Conservation (phyloP, 2,113 vertebrate species). For the Leucosticte australis region DNA sequence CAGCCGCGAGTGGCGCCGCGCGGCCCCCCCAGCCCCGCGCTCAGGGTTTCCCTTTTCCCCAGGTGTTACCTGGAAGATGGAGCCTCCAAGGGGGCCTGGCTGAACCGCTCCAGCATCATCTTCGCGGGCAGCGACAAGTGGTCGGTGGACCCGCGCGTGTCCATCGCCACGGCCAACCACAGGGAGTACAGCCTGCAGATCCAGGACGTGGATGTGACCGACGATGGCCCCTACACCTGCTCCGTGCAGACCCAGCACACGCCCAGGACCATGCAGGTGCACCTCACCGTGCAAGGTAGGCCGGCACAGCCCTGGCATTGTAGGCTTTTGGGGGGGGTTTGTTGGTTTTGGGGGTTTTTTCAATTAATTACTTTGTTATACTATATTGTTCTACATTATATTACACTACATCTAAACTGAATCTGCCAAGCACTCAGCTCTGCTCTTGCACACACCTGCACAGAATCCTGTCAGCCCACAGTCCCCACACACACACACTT, state of each 20-base stretch:
- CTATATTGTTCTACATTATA: no score
- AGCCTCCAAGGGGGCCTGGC: slow-evolving; percentile 96
- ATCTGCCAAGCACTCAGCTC: no score
- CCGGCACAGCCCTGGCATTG: not conserved
- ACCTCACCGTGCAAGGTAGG: slow-evolving; percentile 90
- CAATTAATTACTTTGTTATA: no score
- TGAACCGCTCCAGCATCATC: slow-evolving; percentile 97
- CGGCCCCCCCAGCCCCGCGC: not conserved
- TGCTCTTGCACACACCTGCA: no score
- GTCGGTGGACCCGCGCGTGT: slow-evolving; percentile 95
- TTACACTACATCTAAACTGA: no score
- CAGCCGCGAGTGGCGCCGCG: accelerated
- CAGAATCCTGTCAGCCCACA: no score
- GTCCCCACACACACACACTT: no score
- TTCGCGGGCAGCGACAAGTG: slow-evolving; percentile 96
- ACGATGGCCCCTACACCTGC: slow-evolving; percentile 94
- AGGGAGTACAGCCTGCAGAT: slow-evolving; percentile 98
- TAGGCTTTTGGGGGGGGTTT: no score
- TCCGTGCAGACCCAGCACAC: slow-evolving; percentile 95
- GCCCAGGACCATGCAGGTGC: slow-evolving; percentile 89
- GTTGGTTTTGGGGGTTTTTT: no score
- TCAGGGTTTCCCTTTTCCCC: not conserved
- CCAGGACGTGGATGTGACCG: slow-evolving; percentile 94
- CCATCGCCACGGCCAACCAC: slow-evolving; percentile 87
- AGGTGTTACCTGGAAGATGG: slow-evolving; percentile 97